Conservation (phyloP, 2,797 vertebrate genomes). For the Manis crassicaudata region DNA sequence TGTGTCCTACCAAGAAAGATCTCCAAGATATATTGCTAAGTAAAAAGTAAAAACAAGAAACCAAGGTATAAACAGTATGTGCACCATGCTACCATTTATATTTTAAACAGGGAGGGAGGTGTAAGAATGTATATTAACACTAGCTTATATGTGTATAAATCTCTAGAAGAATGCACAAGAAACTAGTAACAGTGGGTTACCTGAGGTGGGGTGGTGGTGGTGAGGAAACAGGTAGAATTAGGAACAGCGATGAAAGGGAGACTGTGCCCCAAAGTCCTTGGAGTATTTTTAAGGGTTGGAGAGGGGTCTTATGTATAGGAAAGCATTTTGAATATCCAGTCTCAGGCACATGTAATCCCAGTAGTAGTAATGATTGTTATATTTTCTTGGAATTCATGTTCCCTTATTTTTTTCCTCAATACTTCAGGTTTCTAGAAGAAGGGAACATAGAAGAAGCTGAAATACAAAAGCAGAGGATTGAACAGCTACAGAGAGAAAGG, state of each 20-base stretch:
- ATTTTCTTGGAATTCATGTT: not conserved
- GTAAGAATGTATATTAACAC: not conserved
- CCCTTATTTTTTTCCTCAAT: not conserved
- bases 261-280: too few relatives aligned
- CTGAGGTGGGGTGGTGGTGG: accelerated
- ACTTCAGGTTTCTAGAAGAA: constrained; percentile 93
- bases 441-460: constrained; percentile 94
- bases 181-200: accelerated
- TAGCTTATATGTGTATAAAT: not conserved
- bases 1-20: not conserved
- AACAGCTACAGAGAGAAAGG: constrained; percentile 95
- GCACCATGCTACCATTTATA: not conserved
- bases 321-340: not conserved
- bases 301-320: not conserved
- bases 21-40: not conserved
- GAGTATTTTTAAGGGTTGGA: not conserved
- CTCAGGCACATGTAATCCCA: not conserved
- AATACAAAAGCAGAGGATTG: constrained; percentile 95
- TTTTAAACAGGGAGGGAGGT: not conserved
- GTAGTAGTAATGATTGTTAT: too few relatives aligned
- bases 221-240: too few relatives aligned
- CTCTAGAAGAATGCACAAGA: not conserved
- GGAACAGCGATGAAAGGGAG: not conserved
- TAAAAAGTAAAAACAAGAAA: not conserved
- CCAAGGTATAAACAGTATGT: not conserved